These are phyloP conservation scores for Romanogobio albipinnatus DNA, from an alignment of 2,113 vertebrate genomes.

Conservation along the genomic window DNA sequence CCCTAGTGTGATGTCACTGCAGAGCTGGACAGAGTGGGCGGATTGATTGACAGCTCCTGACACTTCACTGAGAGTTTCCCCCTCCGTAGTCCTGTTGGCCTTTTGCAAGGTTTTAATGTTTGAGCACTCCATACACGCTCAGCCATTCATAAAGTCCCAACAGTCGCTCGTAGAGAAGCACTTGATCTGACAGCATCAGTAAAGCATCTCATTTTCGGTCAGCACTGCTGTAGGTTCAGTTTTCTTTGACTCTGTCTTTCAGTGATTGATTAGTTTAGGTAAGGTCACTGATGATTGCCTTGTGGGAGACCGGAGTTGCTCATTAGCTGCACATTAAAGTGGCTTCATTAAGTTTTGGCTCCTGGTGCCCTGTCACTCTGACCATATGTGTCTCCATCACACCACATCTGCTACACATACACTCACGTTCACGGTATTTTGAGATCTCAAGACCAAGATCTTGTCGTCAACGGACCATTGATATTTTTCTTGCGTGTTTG, in stretches of 20 bases:
- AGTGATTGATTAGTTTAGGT: conserved; percentile 42
- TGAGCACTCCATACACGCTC: not conserved
- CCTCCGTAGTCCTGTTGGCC: conserved; percentile 23
- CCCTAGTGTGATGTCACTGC: conserved; percentile 67
- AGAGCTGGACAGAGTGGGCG: conserved; percentile 57
- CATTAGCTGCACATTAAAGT: conserved; percentile 47
- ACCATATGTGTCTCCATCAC: conserved; percentile 43
- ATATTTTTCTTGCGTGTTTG: not conserved
- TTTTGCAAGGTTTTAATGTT: conserved; percentile 32
- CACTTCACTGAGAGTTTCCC: conserved; percentile 50
- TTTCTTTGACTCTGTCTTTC: conserved; percentile 10
- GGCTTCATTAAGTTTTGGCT: conserved; percentile 49
- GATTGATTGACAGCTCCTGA: conserved; percentile 68
- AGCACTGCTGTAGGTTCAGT: conserved; percentile 11
- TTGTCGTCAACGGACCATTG: not conserved
- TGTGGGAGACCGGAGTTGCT: conserved; percentile 22
- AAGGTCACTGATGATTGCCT: conserved; percentile 28
- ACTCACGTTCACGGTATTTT: not conserved
- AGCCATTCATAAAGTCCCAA: conserved; percentile 6
- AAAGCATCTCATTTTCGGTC: not conserved
- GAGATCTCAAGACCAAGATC: not conserved
- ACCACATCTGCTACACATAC: not conserved
- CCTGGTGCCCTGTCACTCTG: conserved; percentile 37
- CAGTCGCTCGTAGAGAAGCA: not conserved
- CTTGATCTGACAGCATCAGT: not conserved